Percentiles rank a stretch among this genome's conserved stretches.
Conservation (phyloP, 2,113 vertebrate genomes). For the Aldabrachelys gigantea region DNA sequence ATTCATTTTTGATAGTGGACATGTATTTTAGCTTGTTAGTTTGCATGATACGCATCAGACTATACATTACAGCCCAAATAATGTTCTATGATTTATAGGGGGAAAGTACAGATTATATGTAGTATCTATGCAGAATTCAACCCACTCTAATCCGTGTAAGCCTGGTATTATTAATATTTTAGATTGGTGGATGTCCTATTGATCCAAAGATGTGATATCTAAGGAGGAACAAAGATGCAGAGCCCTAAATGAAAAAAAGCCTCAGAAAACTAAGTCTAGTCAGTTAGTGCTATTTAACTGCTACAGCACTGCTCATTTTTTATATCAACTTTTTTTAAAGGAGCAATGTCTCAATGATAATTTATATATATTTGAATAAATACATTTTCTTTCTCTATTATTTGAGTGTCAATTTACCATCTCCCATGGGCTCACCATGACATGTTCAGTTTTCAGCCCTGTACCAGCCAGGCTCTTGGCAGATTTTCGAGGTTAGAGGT, state of each 20-base stretch:
- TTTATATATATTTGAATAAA: accelerated
- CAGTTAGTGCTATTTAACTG: not conserved
- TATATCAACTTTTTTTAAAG: not conserved
- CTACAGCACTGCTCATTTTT: not conserved
- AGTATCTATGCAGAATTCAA: not conserved
- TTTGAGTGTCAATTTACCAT: not conserved
- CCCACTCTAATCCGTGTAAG: slow-evolving; percentile 15
- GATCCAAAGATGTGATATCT: slow-evolving; percentile 22
- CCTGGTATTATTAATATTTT: slow-evolving; percentile 44
- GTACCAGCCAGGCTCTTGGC: not conserved
- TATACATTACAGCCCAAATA: not conserved
- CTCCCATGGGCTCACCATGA: not conserved
- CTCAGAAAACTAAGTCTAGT: not conserved
- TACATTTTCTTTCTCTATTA: not conserved
- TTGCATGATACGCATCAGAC: not conserved
- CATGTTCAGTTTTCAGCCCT: not conserved
- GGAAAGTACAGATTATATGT: not conserved
- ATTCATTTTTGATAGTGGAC: slow-evolving; percentile 43
- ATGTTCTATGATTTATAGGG: not conserved
- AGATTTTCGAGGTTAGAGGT: not conserved
- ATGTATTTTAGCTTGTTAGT: slow-evolving; percentile 23
- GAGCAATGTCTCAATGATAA: not conserved
- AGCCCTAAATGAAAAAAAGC: not conserved
- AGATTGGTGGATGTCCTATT: slow-evolving; percentile 36
- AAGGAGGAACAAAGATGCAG: slow-evolving; percentile 44